These are phyloP conservation scores for Acrobasis consociella DNA, from an alignment of 2,888 invertebrate species.

Conservation along the genomic window DNA sequence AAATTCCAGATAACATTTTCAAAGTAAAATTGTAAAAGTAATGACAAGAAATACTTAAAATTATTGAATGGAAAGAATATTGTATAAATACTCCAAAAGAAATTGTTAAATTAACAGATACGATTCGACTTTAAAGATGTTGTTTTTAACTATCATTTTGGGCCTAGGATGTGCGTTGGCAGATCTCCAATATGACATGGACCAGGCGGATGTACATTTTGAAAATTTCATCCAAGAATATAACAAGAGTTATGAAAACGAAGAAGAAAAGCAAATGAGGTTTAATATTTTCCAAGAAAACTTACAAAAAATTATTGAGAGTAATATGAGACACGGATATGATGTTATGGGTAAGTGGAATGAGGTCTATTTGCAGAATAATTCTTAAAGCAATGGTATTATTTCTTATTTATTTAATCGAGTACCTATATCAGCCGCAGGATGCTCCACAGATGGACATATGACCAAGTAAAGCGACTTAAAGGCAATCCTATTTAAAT, in stretches of 20 bases:
- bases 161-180: not conserved
- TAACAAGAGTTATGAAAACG: not conserved
- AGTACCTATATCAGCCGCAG: no score
- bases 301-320: slow-evolving; percentile 2
- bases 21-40: not conserved
- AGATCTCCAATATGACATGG: slow-evolving; percentile 2
- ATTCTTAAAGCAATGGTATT: no score
- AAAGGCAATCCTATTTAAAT: no score
- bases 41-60: not conserved
- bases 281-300: slow-evolving; percentile 12
- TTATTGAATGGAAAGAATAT: not conserved
- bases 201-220: not conserved
- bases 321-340: not conserved
- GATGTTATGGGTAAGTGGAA: slow-evolving; percentile 7
- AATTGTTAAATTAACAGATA: not conserved
- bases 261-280: slow-evolving; percentile 13
- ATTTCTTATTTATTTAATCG: no score
- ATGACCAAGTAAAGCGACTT: no score
- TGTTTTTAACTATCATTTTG: not conserved
- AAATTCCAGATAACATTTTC: not conserved
- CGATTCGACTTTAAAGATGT: not conserved
- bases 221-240: slow-evolving; percentile 9
- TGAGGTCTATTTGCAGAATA: not conserved
- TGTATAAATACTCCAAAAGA: not conserved
- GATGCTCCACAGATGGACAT: no score